Conservation (phyloP, 2,888 invertebrate species). For the Volucella bombylans region DNA sequence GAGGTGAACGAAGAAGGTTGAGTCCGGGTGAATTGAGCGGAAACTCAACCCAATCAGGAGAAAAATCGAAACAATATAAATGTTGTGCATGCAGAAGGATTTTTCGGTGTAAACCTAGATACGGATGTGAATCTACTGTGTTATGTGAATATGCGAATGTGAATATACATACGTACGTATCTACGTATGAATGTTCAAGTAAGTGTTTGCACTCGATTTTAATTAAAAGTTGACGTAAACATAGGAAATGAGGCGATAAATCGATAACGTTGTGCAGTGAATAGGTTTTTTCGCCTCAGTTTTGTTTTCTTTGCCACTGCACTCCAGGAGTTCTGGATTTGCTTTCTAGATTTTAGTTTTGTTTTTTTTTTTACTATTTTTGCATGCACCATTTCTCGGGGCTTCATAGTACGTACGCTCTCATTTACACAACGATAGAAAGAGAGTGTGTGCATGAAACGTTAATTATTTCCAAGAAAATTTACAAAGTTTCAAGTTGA, state of each 20-base stretch:
- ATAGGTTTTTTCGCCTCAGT: constrained; percentile 42
- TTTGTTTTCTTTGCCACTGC: constrained; percentile 41
- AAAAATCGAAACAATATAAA: constrained; percentile 73
- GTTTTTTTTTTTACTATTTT: constrained; percentile 3
- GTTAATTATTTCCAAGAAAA: constrained; percentile 71
- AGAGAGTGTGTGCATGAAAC: constrained; percentile 32
- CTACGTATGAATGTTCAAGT: not conserved
- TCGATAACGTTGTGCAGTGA: constrained; percentile 69
- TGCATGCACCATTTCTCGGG: constrained; percentile 3
- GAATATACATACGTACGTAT: not conserved
- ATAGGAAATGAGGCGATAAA: constrained; percentile 74
- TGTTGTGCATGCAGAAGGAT: constrained; percentile 65
- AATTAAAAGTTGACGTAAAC: constrained; percentile 74
- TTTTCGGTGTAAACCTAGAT: constrained; percentile 27
- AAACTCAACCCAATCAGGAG: constrained; percentile 68
- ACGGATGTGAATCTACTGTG: not conserved
- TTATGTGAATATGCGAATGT: too few species aligned
- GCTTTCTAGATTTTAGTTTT: not conserved
- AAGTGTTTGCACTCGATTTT: constrained; percentile 64
- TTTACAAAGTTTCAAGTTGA: constrained; percentile 72
- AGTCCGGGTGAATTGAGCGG: constrained; percentile 60
- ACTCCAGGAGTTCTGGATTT: constrained; percentile 23
- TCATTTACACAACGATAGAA: constrained; percentile 36
- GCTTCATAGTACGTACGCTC: not conserved
- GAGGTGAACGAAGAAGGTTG: not conserved